Percentiles rank a stretch among this genome's conserved stretches.
These are phyloP conservation scores for Patiria miniata DNA, from an alignment of 35 echinoderm and acorn worm genomes.

Conservation along the genomic window DNA sequence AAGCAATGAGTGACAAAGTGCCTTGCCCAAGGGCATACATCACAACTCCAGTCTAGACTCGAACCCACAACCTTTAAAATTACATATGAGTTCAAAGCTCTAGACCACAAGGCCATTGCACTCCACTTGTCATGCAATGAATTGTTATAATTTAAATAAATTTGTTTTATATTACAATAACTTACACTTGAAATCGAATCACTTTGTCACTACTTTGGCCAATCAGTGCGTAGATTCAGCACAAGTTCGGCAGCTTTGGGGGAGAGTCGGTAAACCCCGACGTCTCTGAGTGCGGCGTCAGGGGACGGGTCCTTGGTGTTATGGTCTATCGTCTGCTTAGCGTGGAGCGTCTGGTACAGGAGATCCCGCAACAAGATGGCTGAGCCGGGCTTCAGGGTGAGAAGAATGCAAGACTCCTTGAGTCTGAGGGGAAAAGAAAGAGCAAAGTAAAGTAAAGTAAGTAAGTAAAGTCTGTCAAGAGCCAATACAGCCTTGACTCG, in stretches of 20 bases:
- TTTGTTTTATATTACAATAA: too few relatives aligned
- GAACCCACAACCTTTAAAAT: too few relatives aligned
- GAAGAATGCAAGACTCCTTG: conserved; percentile 70
- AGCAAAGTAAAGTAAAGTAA: too few relatives aligned
- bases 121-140: too few relatives aligned
- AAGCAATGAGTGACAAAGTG: too few relatives aligned
- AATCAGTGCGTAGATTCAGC: conserved; percentile 67
- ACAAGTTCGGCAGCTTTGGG: conserved; percentile 50
- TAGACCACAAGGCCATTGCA: too few relatives aligned
- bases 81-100: too few relatives aligned
- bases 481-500: too few relatives aligned
- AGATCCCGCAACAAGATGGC: conserved; percentile 72
- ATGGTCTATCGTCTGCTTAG: conserved; percentile 31
- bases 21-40: too few relatives aligned
- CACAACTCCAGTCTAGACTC: too few relatives aligned
- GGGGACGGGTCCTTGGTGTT: background rate
- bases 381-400: conserved; percentile 69
- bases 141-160: too few relatives aligned
- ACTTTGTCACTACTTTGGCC: conserved; percentile 38
- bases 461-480: too few relatives aligned
- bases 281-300: conserved; percentile 54
- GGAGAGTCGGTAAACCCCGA: conserved; percentile 72
- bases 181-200: background rate
- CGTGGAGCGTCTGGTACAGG: conserved; percentile 61
- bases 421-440: conserved; percentile 45